Percentiles rank a stretch among this genome's conserved stretches.
Evolutionary conservation across 2,797 vertebrate species (phyloP).

Genomic region (Champsocephalus gunnari): DNA sequence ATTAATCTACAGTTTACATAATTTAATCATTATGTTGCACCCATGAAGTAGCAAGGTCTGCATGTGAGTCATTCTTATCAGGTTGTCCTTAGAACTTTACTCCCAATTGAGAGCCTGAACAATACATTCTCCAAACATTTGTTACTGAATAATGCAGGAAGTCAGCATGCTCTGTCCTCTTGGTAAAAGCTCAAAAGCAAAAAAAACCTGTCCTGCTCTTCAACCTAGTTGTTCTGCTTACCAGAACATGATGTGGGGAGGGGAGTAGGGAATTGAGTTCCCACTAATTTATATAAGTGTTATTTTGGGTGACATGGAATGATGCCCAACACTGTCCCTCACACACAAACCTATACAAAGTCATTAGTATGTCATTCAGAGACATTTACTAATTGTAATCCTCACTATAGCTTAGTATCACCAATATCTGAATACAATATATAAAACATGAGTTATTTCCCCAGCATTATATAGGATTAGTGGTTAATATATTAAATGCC

Average conservation of each 20-base stretch:
- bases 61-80: neutral
- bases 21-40: constrained; percentile 47
- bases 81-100: constrained; percentile 17
- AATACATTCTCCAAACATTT: constrained; percentile 32
- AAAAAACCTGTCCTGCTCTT: neutral
- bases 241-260: constrained; percentile 20
- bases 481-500: neutral
- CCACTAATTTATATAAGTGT: constrained; percentile 36
- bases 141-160: constrained; percentile 30
- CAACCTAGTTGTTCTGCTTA: constrained; percentile 39
- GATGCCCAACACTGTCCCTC: constrained; percentile 11
- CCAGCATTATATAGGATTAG: neutral
- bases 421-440: neutral
- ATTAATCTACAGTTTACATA: constrained; percentile 56
- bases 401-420: neutral
- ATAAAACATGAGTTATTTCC: neutral
- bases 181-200: neutral
- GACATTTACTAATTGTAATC: neutral
- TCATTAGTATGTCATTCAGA: neutral
- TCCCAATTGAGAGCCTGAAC: constrained; percentile 33
- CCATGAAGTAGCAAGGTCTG: constrained; percentile 14
- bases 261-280: constrained; percentile 25
- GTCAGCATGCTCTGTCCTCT: neutral
- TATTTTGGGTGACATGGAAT: constrained; percentile 44
- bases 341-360: neutral